Conservation (phyloP, 30 jellyfish, hydroid and myxozoan species). For the Morbakka virulenta region DNA sequence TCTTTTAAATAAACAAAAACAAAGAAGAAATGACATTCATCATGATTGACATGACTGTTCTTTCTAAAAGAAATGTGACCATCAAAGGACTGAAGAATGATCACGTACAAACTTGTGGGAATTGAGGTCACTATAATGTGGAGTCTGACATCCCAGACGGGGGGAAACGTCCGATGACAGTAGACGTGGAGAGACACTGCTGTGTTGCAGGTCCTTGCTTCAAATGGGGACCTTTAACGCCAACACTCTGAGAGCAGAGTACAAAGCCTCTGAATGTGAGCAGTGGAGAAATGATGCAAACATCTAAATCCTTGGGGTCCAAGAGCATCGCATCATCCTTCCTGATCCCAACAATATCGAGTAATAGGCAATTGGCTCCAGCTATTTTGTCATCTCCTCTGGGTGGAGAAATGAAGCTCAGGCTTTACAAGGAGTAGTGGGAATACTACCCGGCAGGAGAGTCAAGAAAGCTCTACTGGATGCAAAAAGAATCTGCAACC, state of each 20-base stretch:
- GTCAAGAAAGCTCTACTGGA: background rate
- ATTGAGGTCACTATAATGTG: too few species aligned
- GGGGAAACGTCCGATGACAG: background rate
- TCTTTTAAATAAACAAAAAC: too few species aligned
- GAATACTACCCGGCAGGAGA: background rate
- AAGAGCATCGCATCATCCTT: background rate
- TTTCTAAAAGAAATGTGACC: too few species aligned
- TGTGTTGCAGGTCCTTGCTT: background rate
- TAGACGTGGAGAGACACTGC: background rate
- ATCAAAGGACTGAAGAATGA: too few species aligned
- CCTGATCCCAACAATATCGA: background rate
- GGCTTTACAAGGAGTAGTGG: background rate
- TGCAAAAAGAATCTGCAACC: background rate
- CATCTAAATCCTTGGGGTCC: background rate
- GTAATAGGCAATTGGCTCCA: background rate
- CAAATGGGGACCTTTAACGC: background rate
- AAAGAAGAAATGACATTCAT: too few species aligned
- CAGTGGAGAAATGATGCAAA: background rate
- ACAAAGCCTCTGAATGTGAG: background rate
- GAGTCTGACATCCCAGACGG: too few species aligned
- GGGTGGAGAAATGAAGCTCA: conserved; percentile 11
- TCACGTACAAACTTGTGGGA: too few species aligned
- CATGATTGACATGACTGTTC: too few species aligned
- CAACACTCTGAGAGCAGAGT: background rate
- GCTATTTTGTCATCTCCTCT: background rate